Conservation (phyloP, 2,113 vertebrate genomes). For the Hydrochoerus hydrochaeris region DNA sequence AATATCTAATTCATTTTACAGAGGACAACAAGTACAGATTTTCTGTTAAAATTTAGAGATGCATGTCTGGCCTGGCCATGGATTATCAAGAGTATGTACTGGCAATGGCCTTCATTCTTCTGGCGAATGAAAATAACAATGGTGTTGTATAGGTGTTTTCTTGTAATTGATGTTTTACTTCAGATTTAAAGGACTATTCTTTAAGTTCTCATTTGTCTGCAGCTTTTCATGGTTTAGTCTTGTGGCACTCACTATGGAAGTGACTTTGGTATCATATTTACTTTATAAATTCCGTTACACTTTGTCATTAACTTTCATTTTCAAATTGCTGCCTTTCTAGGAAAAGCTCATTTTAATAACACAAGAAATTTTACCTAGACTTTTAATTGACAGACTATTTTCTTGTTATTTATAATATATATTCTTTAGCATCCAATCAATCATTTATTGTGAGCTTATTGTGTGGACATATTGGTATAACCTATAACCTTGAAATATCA, state of each 20-base stretch:
- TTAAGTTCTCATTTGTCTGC: not conserved
- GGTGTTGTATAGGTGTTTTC: not conserved
- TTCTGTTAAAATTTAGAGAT: constrained; percentile 5
- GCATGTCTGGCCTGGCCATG: not conserved
- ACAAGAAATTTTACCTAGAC: not conserved
- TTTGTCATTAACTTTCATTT: constrained; percentile 17
- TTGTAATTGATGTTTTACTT: not conserved
- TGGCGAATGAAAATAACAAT: not conserved
- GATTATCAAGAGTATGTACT: not conserved
- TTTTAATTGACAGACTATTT: not conserved
- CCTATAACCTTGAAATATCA: not conserved
- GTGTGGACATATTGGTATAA: not conserved
- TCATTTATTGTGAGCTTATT: not conserved
- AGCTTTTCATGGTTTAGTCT: not conserved
- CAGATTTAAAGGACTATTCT: not conserved
- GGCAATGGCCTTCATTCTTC: not conserved
- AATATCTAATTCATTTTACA: not conserved
- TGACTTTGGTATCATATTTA: not conserved
- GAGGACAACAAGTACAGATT: not conserved
- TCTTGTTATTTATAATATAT: not conserved
- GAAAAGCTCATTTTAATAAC: constrained; percentile 17
- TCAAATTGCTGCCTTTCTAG: not conserved
- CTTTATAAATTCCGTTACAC: constrained; percentile 2
- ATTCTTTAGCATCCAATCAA: not conserved
- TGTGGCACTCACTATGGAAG: not conserved